Base-by-base conservation (phyloP, 2,888 invertebrate genomes). In the Eupithecia exiguata region DNA sequence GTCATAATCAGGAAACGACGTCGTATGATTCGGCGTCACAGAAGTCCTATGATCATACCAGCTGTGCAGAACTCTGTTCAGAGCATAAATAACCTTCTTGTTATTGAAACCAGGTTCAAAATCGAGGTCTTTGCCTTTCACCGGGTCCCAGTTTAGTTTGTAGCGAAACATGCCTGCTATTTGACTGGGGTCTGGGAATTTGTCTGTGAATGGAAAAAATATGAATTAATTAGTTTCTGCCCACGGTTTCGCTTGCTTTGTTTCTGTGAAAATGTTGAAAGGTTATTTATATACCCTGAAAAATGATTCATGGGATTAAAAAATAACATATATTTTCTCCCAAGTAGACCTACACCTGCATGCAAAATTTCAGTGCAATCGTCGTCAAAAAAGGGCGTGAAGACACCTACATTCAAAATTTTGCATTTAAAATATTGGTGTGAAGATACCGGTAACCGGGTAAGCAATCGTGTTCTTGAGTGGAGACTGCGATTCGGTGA, bases 121-220 rank as follows among this genome's bases (percentile, higher is more conserved):
- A 21, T 66, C 21, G 6, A 66, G 1, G 14, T 16, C 66, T 14
- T 21, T 21, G 10, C 21, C 66, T 66, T 40, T 66, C 0, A 84
- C 61, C 0, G 86, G 83, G 0, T 72, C 30, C 92, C 92, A 92
- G 12, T 87, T 84, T 0, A 87, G 86, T 30, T 78, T 70, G 76
- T 91, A 91, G 0, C 88, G 82, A 1, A 88, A 82, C 0, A 87
- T 36, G 0, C 88, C 85, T 0, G 78, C 80, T 0, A 82, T 74
- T 76, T 92, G 92, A 0, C 87, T 87, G 0, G 92, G 91, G 40
- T 88, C 78, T 0, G 85, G 77, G 43, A 91, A 92, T 62, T 46
- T 86, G 77, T 87, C 92, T 92, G 85, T 0, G 81, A 21, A 35
- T n/a, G 7, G 36, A 5, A 35, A n/a, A 5, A 21, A 38, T 5